Evolutionary conservation across 2,888 invertebrate genomes (phyloP).

Genomic region (Morinoia aosen): DNA sequence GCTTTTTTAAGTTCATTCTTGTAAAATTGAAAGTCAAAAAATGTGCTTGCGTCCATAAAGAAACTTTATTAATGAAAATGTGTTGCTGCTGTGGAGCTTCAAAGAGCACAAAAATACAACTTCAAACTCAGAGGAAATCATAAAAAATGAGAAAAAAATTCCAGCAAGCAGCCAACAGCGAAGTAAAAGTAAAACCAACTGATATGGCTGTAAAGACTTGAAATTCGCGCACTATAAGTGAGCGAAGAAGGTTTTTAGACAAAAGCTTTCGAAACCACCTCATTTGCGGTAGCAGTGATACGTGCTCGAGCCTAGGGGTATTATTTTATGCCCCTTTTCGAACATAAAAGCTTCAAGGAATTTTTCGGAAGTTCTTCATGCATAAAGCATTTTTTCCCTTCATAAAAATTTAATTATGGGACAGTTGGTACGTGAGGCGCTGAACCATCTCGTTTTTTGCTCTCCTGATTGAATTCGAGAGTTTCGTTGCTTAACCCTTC

Average conservation of each 20-base stretch:
- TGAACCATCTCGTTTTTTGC: neutral
- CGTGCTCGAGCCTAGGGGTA: neutral
- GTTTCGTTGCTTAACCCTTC: neutral
- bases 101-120: neutral
- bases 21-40: neutral
- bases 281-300: neutral
- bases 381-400: neutral
- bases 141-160: neutral
- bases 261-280: conserved; percentile 17
- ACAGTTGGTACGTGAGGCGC: neutral
- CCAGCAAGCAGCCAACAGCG: neutral
- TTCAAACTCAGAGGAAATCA: neutral
- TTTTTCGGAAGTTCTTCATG: conserved; percentile 17
- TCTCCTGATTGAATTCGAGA: neutral
- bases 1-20: neutral
- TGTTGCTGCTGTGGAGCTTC: neutral
- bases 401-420: conserved; percentile 12
- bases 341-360: neutral
- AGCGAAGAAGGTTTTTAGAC: neutral
- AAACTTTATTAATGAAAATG: neutral
- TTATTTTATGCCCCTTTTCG: neutral
- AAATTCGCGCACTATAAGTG: neutral
- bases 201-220: neutral
- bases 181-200: neutral
- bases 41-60: neutral